phyloP scores from a whole-genome alignment of 2,797 vertebrate genomes.

The Bovichtus diacanthus region DNA sequence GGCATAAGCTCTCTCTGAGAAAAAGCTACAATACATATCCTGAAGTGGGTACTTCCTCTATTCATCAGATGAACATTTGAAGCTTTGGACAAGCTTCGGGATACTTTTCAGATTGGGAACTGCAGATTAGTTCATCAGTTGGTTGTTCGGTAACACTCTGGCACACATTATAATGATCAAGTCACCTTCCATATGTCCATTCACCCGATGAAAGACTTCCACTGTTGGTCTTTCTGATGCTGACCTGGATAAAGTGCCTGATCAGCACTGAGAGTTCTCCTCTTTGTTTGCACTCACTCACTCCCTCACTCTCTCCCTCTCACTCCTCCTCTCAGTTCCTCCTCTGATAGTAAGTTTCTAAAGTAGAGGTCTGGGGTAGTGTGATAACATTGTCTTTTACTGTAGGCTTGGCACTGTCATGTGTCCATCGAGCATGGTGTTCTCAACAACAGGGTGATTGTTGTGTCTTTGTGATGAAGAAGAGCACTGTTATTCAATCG shows the following conservation, averaged over 20 bases:
- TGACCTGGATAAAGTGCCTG: constrained; percentile 60
- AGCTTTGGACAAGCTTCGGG: not conserved
- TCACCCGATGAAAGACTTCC: constrained; percentile 42
- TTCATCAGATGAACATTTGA: not conserved
- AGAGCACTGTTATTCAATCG: not conserved
- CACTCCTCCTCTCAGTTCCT: constrained; percentile 27
- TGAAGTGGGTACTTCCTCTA: not conserved
- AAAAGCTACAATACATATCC: not conserved
- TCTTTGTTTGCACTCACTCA: constrained; percentile 30
- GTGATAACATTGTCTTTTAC: constrained; percentile 51
- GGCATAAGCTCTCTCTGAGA: not conserved
- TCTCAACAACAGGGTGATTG: constrained; percentile 28
- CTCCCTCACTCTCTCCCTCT: constrained; percentile 8
- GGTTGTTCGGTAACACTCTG: not conserved
- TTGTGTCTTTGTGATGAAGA: constrained; percentile 9
- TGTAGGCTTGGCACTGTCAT: not conserved
- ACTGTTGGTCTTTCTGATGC: constrained; percentile 45
- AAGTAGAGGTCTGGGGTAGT: constrained; percentile 22
- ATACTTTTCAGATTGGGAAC: not conserved
- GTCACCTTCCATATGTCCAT: constrained; percentile 26
- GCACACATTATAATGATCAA: constrained; percentile 14
- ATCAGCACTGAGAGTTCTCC: constrained; percentile 46
- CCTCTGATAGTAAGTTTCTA: constrained; percentile 21
- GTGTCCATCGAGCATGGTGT: constrained; percentile 7
- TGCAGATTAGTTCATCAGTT: not conserved